phyloP scores from a whole-genome alignment of 2,888 invertebrate species.

The Choristoneura rosaceana region DNA sequence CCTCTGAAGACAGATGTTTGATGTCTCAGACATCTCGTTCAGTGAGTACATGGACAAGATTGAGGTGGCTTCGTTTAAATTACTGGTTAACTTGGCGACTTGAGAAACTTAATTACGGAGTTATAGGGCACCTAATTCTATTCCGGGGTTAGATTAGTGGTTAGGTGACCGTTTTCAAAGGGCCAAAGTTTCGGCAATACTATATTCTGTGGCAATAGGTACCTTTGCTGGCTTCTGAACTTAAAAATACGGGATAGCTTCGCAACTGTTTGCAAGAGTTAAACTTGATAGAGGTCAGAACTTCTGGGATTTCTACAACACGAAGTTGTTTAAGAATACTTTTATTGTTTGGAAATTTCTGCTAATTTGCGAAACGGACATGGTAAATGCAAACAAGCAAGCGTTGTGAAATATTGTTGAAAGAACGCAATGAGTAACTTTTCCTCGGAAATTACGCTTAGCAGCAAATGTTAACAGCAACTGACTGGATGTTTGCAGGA shows the following conservation, averaged over 20 bases:
- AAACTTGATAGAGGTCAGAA: neutral
- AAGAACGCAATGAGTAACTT: conserved; percentile 12
- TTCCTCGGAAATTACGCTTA: conserved; percentile 4
- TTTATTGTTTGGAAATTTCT: neutral
- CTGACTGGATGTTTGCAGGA: conserved; percentile 18
- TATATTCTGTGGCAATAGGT: no score
- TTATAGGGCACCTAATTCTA: neutral
- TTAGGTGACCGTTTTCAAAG: conserved; percentile 1
- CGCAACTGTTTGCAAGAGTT: neutral
- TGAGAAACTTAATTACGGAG: neutral
- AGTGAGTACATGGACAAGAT: neutral
- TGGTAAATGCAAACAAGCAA: conserved; percentile 18
- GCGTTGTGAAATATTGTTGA: conserved; percentile 14
- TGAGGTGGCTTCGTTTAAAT: conserved; percentile 13
- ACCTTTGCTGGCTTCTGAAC: neutral
- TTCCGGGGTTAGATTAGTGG: neutral
- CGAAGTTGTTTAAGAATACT: conserved; percentile 1
- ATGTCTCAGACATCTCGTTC: conserved; percentile 14
- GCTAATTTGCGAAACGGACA: conserved; percentile 23
- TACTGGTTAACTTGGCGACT: conserved; percentile 5
- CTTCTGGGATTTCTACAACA: conserved; percentile 18
- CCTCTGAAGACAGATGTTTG: conserved; percentile 19
- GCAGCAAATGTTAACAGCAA: conserved; percentile 23
- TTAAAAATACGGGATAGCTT: neutral
- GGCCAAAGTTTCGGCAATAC: conserved; percentile 3